phyloP scores from a whole-genome alignment of 2,888 invertebrate genomes.

The Luperina nickerlii region DNA sequence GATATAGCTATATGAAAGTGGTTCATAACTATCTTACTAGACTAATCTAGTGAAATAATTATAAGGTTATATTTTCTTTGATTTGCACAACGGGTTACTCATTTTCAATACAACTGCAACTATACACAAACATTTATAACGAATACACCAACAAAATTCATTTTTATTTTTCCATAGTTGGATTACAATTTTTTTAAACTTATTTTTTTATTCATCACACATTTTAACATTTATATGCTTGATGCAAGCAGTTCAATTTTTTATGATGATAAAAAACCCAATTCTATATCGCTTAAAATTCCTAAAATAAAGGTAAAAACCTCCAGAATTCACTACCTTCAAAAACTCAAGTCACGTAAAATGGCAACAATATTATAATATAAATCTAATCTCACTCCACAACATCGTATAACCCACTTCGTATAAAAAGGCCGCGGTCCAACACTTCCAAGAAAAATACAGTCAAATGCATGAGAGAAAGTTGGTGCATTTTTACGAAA shows the following conservation, averaged over 20 bases:
- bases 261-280: background rate
- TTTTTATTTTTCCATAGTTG: background rate
- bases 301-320: background rate
- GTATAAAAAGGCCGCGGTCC: conserved; percentile 12
- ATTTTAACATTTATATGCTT: background rate
- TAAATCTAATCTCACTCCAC: conserved; percentile 44
- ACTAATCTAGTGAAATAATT: background rate
- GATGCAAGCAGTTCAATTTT: background rate
- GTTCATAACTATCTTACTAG: no score
- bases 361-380: conserved; percentile 6
- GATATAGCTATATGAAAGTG: no score
- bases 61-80: background rate
- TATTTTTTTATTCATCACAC: background rate
- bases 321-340: background rate
- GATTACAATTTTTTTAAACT: background rate
- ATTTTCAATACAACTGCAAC: background rate
- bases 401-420: background rate
- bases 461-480: conserved; percentile 41
- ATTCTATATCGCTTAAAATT: background rate
- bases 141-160: background rate
- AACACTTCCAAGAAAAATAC: conserved; percentile 24
- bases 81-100: no score
- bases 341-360: background rate
- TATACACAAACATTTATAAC: background rate
- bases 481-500: conserved; percentile 47